phyloP scores from a whole-genome alignment of 2,113 vertebrate species.

The Synodontis membranacea region DNA sequence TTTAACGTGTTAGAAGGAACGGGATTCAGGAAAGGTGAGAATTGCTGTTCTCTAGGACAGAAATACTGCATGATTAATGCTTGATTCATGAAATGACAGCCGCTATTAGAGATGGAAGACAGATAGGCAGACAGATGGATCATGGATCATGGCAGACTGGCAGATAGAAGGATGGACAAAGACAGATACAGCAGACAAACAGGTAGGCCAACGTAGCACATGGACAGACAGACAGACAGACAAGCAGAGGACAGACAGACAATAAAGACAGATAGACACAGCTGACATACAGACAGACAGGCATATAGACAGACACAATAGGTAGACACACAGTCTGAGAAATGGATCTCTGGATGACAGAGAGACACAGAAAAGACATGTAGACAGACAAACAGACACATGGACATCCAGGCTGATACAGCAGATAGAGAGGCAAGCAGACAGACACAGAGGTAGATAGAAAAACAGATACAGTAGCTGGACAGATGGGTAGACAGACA shows the following conservation, averaged over 20 bases:
- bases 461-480: too few relatives aligned
- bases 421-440: neutral
- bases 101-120: neutral
- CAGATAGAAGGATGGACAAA: too few relatives aligned
- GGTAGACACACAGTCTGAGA: too few relatives aligned
- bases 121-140: neutral
- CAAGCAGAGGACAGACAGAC: neutral
- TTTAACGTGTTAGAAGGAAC: constrained; percentile 4
- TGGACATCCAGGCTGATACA: neutral
- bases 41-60: neutral
- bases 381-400: neutral
- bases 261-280: neutral
- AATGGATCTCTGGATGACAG: too few relatives aligned
- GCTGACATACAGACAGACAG: neutral
- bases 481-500: neutral
- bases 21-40: neutral
- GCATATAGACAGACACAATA: neutral
- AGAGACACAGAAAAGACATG: too few relatives aligned
- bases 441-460: too few relatives aligned
- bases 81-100: neutral
- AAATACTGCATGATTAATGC: neutral
- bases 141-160: neutral
- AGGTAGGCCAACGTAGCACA: neutral
- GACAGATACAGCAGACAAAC: neutral
- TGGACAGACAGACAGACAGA: neutral